Percentiles rank a stretch among this genome's conserved stretches.
Evolutionary conservation across 2,888 invertebrate species (phyloP).

Genomic region (Celastrina argiolus): DNA sequence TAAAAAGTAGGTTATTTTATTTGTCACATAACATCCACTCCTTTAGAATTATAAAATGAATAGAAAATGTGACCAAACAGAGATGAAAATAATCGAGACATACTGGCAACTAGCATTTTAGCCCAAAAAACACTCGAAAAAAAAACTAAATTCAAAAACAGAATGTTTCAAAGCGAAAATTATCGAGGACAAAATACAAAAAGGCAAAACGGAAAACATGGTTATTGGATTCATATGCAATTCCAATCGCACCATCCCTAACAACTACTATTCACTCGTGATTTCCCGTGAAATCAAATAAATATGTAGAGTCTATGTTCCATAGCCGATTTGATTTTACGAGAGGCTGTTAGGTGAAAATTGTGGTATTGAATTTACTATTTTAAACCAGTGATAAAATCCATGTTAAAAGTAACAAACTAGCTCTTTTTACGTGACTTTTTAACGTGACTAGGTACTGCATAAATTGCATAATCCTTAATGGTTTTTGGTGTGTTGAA

Average conservation of each 20-base stretch:
- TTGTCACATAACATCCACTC: too few species aligned
- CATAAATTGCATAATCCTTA: too few species aligned
- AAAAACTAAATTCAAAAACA: background rate
- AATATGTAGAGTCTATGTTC: background rate
- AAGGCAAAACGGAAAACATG: background rate
- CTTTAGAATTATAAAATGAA: too few species aligned
- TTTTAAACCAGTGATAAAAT: background rate
- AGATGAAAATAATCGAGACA: too few species aligned
- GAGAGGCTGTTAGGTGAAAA: background rate
- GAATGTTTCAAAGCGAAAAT: background rate
- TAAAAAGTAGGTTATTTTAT: too few species aligned
- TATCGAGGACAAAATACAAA: background rate
- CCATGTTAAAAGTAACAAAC: background rate
- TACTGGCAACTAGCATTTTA: background rate
- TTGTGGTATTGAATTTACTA: background rate
- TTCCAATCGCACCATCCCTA: conserved; percentile 5
- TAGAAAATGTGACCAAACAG: too few species aligned
- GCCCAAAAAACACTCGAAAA: background rate
- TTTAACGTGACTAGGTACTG: too few species aligned
- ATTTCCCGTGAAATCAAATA: background rate
- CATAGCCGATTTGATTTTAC: background rate
- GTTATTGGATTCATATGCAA: conserved; percentile 4
- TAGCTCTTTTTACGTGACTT: too few species aligned
- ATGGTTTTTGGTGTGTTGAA: too few species aligned
- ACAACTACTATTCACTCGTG: conserved; percentile 22